Evolutionary conservation across 2,888 invertebrate species (phyloP).

Genomic region (Gnatocerus cornutus): DNA sequence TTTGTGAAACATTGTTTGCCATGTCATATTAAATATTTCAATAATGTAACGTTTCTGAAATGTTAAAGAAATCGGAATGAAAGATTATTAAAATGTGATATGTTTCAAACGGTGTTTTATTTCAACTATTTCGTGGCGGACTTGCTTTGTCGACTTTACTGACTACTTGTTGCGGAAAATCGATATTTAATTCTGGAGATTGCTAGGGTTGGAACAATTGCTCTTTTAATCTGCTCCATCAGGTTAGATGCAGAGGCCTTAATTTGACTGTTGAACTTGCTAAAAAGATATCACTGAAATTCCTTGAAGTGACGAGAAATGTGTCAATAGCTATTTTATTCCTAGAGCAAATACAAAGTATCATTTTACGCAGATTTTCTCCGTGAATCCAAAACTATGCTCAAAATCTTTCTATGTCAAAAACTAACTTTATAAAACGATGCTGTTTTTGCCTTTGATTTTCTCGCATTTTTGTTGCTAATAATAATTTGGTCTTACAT

Average conservation of each 20-base stretch:
- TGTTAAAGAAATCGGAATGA: conserved; percentile 53
- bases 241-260: neutral
- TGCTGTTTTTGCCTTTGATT: no score
- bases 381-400: no score
- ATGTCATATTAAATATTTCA: conserved; percentile 56
- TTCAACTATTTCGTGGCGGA: conserved; percentile 2
- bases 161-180: conserved; percentile 29
- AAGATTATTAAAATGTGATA: conserved; percentile 66
- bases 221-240: conserved; percentile 5
- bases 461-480: no score
- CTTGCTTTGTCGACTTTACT: neutral
- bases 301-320: no score
- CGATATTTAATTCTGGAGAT: conserved; percentile 28
- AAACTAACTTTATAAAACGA: no score
- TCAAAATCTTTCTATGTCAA: no score
- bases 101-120: conserved; percentile 59
- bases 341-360: no score
- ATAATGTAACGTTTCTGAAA: conserved; percentile 57
- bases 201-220: conserved; percentile 1
- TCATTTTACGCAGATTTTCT: no score
- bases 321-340: no score
- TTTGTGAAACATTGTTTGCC: conserved; percentile 54
- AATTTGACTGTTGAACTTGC: no score
- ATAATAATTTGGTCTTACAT: no score
- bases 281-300: no score